Conservation (phyloP, 2,113 vertebrate genomes). For the Sylvietta virens region DNA sequence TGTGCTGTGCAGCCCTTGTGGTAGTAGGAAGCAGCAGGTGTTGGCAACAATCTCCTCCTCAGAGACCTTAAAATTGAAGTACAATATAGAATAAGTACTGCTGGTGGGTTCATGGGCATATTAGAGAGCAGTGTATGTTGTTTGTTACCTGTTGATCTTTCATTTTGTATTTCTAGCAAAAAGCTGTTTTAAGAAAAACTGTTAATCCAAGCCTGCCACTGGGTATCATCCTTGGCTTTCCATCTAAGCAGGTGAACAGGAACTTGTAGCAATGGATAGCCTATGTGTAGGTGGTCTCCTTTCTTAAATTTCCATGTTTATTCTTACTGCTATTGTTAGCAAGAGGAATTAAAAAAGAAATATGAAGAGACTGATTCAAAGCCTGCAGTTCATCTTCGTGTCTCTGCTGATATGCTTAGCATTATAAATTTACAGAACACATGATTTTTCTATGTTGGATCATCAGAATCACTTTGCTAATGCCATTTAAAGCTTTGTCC, state of each 20-base stretch:
- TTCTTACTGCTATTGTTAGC: slow-evolving; percentile 30
- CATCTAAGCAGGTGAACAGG: background rate
- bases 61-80: background rate
- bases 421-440: background rate
- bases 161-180: background rate
- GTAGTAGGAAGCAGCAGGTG: background rate
- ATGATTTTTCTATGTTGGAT: background rate
- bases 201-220: background rate
- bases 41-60: background rate
- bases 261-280: slow-evolving; percentile 21
- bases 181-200: background rate
- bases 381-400: background rate
- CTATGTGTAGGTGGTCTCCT: background rate
- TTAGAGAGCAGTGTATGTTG: background rate
- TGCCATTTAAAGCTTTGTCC: background rate
- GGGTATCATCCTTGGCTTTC: background rate
- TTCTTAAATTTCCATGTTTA: slow-evolving; percentile 10
- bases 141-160: background rate
- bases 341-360: background rate
- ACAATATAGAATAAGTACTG: background rate
- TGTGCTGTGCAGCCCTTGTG: background rate
- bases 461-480: background rate
- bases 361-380: background rate
- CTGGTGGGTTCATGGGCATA: background rate
- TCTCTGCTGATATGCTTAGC: background rate